These are phyloP conservation scores for Anticlea derivata DNA, from an alignment of 2,888 invertebrate genomes.

Conservation along the genomic window DNA sequence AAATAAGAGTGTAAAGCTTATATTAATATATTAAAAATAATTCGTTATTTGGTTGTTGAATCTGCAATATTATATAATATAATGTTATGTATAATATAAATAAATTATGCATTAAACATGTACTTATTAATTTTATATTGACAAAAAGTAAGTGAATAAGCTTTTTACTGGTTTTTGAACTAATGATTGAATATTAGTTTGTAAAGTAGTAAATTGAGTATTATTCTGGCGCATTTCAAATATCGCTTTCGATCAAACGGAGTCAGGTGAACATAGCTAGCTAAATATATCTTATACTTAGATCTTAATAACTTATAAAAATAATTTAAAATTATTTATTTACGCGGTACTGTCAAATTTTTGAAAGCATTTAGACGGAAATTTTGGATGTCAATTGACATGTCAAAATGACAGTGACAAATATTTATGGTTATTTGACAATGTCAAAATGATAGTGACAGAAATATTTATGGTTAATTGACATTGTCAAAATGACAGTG, in stretches of 20 bases:
- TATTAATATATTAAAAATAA: slow-evolving; percentile 31
- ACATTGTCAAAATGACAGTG: slow-evolving; percentile 6
- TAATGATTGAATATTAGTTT: slow-evolving; percentile 3
- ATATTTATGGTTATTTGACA: no score
- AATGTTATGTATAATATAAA: slow-evolving; percentile 25
- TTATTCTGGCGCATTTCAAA: slow-evolving; percentile 10
- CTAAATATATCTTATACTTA: slow-evolving; percentile 22
- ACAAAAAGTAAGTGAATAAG: not conserved
- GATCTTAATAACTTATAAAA: slow-evolving; percentile 17
- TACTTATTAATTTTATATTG: slow-evolving; percentile 15
- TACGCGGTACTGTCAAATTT: slow-evolving; percentile 26
- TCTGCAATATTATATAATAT: slow-evolving; percentile 34
- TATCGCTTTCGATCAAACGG: slow-evolving; percentile 12
- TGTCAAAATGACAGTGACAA: slow-evolving; percentile 7
- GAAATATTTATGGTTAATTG: no score
- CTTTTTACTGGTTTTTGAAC: slow-evolving; percentile 4
- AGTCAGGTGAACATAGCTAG: slow-evolving; percentile 21
- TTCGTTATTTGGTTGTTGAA: slow-evolving; percentile 34
- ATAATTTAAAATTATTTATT: slow-evolving; percentile 12
- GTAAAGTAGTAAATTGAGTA: not conserved
- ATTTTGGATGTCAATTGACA: not conserved
- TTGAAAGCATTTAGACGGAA: slow-evolving; percentile 6
- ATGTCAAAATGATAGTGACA: no score
- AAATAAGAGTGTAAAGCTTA: slow-evolving; percentile 42
- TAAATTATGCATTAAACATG: not conserved